Evolutionary conservation across 2,113 vertebrate genomes (phyloP).

Genomic region (Ictalurus furcatus): DNA sequence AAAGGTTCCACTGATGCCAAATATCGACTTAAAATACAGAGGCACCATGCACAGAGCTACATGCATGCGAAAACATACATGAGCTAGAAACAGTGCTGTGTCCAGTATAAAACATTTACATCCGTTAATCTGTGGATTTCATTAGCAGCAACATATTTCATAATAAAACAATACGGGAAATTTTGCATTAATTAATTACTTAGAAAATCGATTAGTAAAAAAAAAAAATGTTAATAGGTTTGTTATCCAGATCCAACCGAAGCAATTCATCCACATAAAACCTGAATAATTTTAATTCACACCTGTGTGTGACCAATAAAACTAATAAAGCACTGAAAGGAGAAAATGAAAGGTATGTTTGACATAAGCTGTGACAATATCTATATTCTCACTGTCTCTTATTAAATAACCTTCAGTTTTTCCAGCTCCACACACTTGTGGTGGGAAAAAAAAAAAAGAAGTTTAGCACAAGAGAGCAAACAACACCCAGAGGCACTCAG

Average conservation of each 20-base stretch:
- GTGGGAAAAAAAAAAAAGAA: constrained; percentile 42
- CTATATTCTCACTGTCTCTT: neutral
- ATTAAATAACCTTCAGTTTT: constrained; percentile 25
- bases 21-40: neutral
- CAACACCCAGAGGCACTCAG: constrained; percentile 21
- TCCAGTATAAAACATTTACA: neutral
- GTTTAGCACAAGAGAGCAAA: constrained; percentile 42
- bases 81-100: neutral
- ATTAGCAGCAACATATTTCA: neutral
- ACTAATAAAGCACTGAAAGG: neutral
- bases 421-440: constrained; percentile 18
- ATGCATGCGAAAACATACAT: neutral
- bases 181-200: neutral
- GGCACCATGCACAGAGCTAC: neutral
- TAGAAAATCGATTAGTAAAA: neutral
- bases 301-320: constrained; percentile 16
- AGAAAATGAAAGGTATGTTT: neutral
- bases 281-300: neutral
- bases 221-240: no score
- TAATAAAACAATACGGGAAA: neutral
- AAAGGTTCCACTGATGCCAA: neutral
- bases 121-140: neutral
- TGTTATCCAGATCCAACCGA: neutral
- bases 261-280: neutral
- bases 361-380: neutral